Conservation (phyloP, 2,797 vertebrate species). For the Neomorphus geoffroyi region DNA sequence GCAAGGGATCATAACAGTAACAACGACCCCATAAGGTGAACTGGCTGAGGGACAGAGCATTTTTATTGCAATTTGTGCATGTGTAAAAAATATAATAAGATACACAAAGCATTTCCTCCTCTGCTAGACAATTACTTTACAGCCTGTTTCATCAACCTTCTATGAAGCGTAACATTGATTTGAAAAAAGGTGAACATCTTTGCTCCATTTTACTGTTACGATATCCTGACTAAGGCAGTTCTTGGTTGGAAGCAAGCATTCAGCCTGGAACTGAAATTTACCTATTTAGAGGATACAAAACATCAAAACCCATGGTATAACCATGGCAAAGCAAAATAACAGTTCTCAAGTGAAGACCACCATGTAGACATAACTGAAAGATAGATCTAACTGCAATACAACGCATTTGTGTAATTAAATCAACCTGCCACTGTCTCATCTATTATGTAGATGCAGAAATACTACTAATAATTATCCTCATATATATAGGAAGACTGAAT, state of each 20-base stretch:
- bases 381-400: constrained; percentile 34
- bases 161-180: constrained; percentile 58
- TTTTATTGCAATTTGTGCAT: constrained; percentile 28
- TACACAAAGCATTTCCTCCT: constrained; percentile 46
- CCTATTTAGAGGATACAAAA: not conserved
- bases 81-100: constrained; percentile 59
- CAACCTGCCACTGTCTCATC: constrained; percentile 49
- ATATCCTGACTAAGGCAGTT: constrained; percentile 34
- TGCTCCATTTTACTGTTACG: constrained; percentile 62
- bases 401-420: constrained; percentile 60
- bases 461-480: constrained; percentile 48
- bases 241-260: constrained; percentile 23
- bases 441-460: constrained; percentile 60
- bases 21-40: not conserved
- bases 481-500: constrained; percentile 53
- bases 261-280: constrained; percentile 10
- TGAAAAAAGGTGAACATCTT: constrained; percentile 53
- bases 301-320: not conserved
- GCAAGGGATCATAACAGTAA: not conserved
- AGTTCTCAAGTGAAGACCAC: not conserved
- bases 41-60: constrained; percentile 5
- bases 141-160: constrained; percentile 71
- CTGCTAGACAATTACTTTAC: constrained; percentile 66
- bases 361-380: not conserved
- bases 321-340: constrained; percentile 9